These are phyloP conservation scores for Drosophila stalkeri DNA, from an alignment of 2,888 invertebrate genomes.

Conservation along the genomic window DNA sequence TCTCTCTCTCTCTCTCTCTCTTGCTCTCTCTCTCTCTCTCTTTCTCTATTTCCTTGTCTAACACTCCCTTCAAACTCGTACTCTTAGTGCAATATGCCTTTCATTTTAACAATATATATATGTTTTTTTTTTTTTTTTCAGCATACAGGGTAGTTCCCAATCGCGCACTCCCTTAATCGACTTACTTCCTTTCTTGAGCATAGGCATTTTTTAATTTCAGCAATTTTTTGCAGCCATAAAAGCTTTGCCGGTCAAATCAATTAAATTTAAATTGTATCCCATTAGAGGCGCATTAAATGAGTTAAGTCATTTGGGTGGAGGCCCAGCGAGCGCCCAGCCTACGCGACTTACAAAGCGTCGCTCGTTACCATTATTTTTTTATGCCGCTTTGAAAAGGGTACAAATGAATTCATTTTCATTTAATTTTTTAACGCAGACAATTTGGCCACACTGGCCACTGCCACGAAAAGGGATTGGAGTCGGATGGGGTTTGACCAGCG, in stretches of 20 bases:
- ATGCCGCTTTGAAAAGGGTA: conserved; percentile 74
- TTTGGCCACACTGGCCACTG: conserved; percentile 26
- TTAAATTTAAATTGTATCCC: conserved; percentile 81
- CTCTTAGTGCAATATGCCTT: neutral
- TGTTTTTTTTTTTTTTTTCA: neutral
- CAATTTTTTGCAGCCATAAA: conserved; percentile 69
- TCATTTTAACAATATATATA: neutral
- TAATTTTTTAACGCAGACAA: conserved; percentile 72
- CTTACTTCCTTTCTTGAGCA: neutral
- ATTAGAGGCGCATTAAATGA: conserved; percentile 79
- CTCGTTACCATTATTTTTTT: conserved; percentile 72
- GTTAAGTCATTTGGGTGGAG: conserved; percentile 69
- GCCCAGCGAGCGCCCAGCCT: neutral
- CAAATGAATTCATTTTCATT: conserved; percentile 79
- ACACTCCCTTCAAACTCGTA: too few relatives aligned
- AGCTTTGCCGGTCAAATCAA: conserved; percentile 73
- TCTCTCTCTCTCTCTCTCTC: too few relatives aligned
- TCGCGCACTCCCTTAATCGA: neutral
- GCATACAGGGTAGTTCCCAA: neutral
- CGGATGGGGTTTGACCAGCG: conserved; percentile 35
- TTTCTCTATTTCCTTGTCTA: too few relatives aligned
- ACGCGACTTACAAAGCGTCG: conserved; percentile 52
- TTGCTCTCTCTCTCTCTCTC: neutral
- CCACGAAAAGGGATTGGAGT: neutral
- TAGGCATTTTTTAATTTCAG: conserved; percentile 71